Percentiles rank a stretch among this genome's conserved stretches.
Conservation (phyloP, 2,113 vertebrate genomes). For the Menura novaehollandiae region DNA sequence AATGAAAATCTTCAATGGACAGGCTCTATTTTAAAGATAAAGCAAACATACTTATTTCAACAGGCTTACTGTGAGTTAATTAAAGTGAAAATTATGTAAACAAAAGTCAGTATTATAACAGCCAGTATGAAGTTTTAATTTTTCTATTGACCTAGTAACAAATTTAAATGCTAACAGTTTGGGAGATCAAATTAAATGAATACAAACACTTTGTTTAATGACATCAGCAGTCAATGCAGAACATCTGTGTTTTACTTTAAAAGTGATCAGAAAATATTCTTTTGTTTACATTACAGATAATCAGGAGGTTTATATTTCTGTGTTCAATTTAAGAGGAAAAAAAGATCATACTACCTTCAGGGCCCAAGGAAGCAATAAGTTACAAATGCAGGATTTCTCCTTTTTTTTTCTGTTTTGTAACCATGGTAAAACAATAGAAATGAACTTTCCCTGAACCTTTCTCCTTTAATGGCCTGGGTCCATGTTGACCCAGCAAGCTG, state of each 20-base stretch:
- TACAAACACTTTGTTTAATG: slow-evolving; percentile 68
- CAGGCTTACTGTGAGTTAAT: slow-evolving; percentile 38
- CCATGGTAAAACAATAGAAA: slow-evolving; percentile 92
- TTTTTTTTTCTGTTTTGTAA: slow-evolving; percentile 84
- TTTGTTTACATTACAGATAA: slow-evolving; percentile 77
- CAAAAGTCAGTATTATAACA: slow-evolving; percentile 18
- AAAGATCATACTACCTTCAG: slow-evolving; percentile 74
- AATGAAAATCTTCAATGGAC: slow-evolving; percentile 10
- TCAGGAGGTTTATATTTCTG: slow-evolving; percentile 78
- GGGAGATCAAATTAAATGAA: slow-evolving; percentile 69
- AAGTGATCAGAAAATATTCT: slow-evolving; percentile 71
- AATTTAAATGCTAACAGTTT: slow-evolving; percentile 62
- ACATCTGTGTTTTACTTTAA: slow-evolving; percentile 67
- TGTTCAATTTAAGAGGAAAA: slow-evolving; percentile 81
- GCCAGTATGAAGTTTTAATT: slow-evolving; percentile 20
- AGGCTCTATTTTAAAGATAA: slow-evolving; percentile 25
- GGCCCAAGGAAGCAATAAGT: slow-evolving; percentile 78
- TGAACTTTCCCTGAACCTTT: slow-evolving; percentile 99
- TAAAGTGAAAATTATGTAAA: slow-evolving; percentile 45
- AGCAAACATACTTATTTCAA: slow-evolving; percentile 45
- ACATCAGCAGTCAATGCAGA: slow-evolving; percentile 63
- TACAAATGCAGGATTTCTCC: slow-evolving; percentile 85
- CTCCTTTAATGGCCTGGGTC: slow-evolving; percentile 93
- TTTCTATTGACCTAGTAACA: slow-evolving; percentile 57
- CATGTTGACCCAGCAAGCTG: slow-evolving; percentile 90